A percentile compares a stretch with the other conserved stretches of the same genome.
Conservation (phyloP, 64 coral and sea anemone genomes). For the Actinia tenebrosa region DNA sequence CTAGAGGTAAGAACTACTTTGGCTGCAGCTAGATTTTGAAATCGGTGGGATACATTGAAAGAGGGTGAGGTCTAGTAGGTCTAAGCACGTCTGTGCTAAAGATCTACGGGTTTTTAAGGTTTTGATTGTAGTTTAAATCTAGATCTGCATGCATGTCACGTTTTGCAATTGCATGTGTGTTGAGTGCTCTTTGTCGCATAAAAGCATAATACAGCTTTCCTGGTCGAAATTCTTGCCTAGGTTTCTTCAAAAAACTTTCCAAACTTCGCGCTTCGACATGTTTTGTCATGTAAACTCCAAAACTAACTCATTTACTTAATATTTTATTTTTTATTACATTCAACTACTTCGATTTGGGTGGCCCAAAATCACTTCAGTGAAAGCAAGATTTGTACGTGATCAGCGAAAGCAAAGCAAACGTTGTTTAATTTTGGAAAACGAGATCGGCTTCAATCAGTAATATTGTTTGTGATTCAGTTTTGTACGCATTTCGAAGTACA, state of each 20-base stretch:
- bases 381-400: background rate
- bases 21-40: background rate
- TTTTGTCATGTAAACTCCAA: background rate
- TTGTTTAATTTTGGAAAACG: background rate
- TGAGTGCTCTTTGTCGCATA: background rate
- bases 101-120: background rate
- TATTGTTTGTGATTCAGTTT: background rate
- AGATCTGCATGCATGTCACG: background rate
- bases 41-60: background rate
- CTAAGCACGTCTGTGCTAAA: background rate
- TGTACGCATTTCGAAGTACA: background rate
- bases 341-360: conserved; percentile 2
- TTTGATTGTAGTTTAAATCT: background rate
- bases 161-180: background rate
- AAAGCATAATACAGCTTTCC: background rate
- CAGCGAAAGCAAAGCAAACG: background rate
- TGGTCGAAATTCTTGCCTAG: background rate
- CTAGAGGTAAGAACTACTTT: background rate
- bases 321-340: background rate
- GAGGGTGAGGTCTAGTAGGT: background rate
- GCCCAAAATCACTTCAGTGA: background rate
- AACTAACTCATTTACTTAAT: background rate
- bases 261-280: background rate
- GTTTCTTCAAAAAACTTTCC: background rate
- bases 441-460: background rate